A percentile compares a stretch with the other conserved stretches of the same genome.
Conservation (phyloP, 2,797 vertebrate species). For the Luscinia luscinia region DNA sequence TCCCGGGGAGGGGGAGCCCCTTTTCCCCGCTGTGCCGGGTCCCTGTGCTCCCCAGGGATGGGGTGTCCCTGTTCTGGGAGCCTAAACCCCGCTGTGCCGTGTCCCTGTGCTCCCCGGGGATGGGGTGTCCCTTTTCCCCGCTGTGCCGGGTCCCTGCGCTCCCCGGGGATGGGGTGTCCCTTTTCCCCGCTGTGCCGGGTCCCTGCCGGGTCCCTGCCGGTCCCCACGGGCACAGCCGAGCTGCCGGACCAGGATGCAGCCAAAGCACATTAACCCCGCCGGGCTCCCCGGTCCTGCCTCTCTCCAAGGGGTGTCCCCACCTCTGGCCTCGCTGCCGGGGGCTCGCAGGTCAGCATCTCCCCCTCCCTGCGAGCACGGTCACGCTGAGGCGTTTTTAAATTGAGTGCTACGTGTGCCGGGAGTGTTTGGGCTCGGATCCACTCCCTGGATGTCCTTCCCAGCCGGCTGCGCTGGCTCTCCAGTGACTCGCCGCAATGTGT, state of each 20-base stretch:
- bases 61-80: background rate
- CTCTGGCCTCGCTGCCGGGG: background rate
- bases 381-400: background rate
- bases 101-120: background rate
- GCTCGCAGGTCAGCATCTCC: background rate
- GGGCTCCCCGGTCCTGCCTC: background rate
- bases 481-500: background rate
- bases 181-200: too few species aligned
- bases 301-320: rapidly evolving
- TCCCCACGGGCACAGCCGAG: rapidly evolving
- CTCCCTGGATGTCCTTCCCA: background rate
- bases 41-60: background rate
- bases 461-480: background rate
- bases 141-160: too few species aligned
- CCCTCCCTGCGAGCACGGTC: background rate
- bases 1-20: too few species aligned
- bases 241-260: background rate
- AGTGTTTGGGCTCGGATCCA: background rate
- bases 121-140: too few species aligned
- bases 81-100: background rate
- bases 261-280: rapidly evolving
- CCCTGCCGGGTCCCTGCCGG: rapidly evolving
- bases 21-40: too few species aligned
- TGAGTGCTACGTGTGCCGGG: background rate
- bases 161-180: too few species aligned